Conservation (phyloP, 2,888 invertebrate genomes). For the Belgica antarctica region DNA sequence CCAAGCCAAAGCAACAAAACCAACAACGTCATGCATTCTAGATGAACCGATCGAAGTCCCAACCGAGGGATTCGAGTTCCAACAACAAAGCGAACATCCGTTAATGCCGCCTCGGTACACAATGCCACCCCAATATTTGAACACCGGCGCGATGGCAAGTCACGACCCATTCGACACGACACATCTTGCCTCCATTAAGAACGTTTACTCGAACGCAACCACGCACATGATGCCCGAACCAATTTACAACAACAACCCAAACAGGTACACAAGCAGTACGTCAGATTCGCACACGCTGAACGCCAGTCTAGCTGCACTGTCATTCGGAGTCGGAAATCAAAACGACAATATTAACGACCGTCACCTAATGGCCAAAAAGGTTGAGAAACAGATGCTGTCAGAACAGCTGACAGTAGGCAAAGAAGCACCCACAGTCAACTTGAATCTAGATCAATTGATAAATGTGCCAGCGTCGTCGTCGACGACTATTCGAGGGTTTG, state of each 20-base stretch:
- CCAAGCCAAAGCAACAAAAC: constrained; percentile 46
- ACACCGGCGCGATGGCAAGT: constrained; percentile 49
- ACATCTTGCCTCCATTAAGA: constrained; percentile 28
- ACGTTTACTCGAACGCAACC: constrained; percentile 30
- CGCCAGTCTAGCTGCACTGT: constrained; percentile 37
- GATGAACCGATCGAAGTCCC: constrained; percentile 75
- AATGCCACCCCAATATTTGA: constrained; percentile 60
- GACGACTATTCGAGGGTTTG: neutral
- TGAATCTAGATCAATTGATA: constrained; percentile 36
- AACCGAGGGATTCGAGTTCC: constrained; percentile 48
- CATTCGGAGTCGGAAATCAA: constrained; percentile 25
- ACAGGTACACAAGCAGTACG: neutral
- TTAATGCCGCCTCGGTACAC: constrained; percentile 57
- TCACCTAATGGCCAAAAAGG: constrained; percentile 30
- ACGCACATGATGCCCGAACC: constrained; percentile 19
- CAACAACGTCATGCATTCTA: constrained; percentile 59
- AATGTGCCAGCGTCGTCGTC: constrained; percentile 24
- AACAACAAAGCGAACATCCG: neutral
- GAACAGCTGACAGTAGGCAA: constrained; percentile 13
- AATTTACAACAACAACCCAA: constrained; percentile 33
- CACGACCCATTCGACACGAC: constrained; percentile 39
- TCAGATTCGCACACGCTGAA: neutral
- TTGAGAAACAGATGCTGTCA: constrained; percentile 26
- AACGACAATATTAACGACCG: constrained; percentile 35
- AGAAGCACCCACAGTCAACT: neutral